Evolutionary conservation across 1,140 invertebrate genomes (phyloP).

Genomic region (Apocrypta bakeri): DNA sequence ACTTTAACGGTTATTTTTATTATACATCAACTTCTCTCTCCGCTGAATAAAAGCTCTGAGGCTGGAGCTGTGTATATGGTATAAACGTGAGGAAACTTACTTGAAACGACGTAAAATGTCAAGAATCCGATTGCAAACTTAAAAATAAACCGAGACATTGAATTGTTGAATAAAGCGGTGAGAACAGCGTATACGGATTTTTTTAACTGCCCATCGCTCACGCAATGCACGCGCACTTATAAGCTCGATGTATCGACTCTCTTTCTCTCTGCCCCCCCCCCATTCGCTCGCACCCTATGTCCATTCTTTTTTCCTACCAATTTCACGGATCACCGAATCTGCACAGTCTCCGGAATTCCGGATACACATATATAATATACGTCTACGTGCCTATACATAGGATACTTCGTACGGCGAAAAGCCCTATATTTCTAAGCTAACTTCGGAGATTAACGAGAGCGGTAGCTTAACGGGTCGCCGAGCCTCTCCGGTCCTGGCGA

Average conservation of each 20-base stretch:
- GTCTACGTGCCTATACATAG: too few species aligned
- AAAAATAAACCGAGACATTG: too few species aligned
- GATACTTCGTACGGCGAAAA: not conserved
- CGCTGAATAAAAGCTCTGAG: not conserved
- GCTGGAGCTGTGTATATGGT: not conserved
- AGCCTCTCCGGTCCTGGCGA: slow-evolving; percentile 3
- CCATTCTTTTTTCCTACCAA: not conserved
- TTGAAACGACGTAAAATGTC: too few species aligned
- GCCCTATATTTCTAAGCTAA: slow-evolving; percentile 26
- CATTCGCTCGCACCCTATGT: too few species aligned
- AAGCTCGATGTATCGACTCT: not conserved
- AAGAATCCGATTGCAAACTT: too few species aligned
- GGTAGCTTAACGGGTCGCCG: slow-evolving; percentile 31
- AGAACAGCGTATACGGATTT: too few species aligned
- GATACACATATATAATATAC: not conserved
- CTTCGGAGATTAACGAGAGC: slow-evolving; percentile 18
- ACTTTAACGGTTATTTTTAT: slow-evolving; percentile 25
- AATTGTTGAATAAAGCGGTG: too few species aligned
- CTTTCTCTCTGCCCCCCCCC: too few species aligned
- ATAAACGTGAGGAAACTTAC: too few species aligned
- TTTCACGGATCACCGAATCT: not conserved
- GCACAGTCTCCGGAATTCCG: not conserved
- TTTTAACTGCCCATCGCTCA: not conserved
- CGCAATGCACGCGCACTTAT: not conserved
- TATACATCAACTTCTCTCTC: not conserved